A percentile compares a stretch with the other conserved stretches of the same genome.
phyloP scores from a whole-genome alignment of 2,797 vertebrate genomes.

The Sebastes taczanowskii region DNA sequence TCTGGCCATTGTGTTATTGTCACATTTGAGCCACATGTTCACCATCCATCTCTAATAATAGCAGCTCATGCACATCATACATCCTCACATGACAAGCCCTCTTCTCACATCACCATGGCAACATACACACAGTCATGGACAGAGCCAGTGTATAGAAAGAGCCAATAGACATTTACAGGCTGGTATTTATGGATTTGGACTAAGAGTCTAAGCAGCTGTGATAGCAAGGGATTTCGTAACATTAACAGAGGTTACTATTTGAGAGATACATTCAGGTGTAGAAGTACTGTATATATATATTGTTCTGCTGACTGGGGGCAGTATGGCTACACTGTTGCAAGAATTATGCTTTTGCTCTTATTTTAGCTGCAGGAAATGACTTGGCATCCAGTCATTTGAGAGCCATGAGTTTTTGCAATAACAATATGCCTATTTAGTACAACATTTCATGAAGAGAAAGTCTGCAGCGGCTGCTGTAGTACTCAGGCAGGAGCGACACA shows the following conservation, averaged over 20 bases:
- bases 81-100: conserved; percentile 49
- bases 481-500: conserved; percentile 20
- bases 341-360: not conserved
- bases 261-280: not conserved
- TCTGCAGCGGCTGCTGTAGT: conserved; percentile 5
- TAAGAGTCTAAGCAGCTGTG: not conserved
- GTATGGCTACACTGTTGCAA: not conserved
- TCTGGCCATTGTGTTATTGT: conserved; percentile 9
- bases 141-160: not conserved
- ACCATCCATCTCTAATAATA: conserved; percentile 55
- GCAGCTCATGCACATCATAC: conserved; percentile 39
- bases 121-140: conserved; percentile 30
- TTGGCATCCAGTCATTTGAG: conserved; percentile 67
- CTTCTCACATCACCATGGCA: conserved; percentile 55
- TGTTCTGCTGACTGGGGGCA: not conserved
- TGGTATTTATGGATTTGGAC: not conserved
- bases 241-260: not conserved
- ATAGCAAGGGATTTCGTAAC: not conserved
- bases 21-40: conserved; percentile 52
- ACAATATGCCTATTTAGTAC: conserved; percentile 68
- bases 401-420: conserved; percentile 61
- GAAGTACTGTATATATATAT: not conserved
- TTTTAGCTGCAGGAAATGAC: conserved; percentile 53
- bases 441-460: conserved; percentile 21
- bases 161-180: not conserved